phyloP scores from a whole-genome alignment of 2,888 invertebrate genomes.

The Himalopsyche kuldschensis region DNA sequence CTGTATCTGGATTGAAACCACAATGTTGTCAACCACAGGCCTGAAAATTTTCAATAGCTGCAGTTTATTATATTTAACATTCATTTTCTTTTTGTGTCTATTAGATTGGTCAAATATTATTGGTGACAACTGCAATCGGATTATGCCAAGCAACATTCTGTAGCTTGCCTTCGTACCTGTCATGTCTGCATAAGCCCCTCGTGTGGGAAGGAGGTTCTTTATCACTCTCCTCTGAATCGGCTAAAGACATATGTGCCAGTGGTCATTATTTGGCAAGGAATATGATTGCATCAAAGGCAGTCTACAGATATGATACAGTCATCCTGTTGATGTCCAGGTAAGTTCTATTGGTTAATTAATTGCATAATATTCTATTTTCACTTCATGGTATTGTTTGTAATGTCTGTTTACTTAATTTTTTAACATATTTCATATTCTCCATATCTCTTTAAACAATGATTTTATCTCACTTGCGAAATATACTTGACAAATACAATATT shows the following conservation, averaged over 20 bases:
- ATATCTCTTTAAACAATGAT: background rate
- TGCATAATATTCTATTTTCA: too few species aligned
- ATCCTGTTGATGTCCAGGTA: constrained; percentile 63
- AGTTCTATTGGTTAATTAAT: background rate
- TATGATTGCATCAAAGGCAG: constrained; percentile 62
- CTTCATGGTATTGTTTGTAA: too few species aligned
- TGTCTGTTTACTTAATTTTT: background rate
- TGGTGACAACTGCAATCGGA: background rate
- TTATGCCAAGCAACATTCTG: background rate
- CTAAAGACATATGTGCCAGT: constrained; percentile 55
- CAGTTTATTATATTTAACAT: too few species aligned
- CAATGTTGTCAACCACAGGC: too few species aligned
- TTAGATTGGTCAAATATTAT: background rate
- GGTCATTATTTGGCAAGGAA: constrained; percentile 61
- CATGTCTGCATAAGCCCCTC: background rate
- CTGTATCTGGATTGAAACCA: too few species aligned
- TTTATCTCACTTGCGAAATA: too few species aligned
- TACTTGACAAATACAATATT: too few species aligned
- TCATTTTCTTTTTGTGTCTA: too few species aligned
- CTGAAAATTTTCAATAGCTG: too few species aligned
- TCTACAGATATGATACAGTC: constrained; percentile 59
- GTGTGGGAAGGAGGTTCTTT: constrained; percentile 24
- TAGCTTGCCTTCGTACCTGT: background rate
- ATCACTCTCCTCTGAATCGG: constrained; percentile 52
- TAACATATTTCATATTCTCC: background rate